phyloP scores from a whole-genome alignment of 2,888 invertebrate species.

The Nomada goodeniana region DNA sequence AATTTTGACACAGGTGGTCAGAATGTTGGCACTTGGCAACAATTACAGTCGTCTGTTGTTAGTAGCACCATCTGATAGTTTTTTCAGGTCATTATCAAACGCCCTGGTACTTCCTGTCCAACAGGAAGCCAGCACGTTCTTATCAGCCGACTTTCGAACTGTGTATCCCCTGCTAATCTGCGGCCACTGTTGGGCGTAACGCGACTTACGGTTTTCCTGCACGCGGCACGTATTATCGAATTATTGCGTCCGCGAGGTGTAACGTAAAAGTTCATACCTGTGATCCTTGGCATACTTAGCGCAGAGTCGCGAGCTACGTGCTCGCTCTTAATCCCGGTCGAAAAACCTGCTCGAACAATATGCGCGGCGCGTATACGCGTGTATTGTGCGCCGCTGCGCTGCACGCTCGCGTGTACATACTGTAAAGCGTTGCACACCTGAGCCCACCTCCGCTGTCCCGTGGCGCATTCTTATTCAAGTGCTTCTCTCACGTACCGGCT shows the following conservation, averaged over 20 bases:
- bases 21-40: no score
- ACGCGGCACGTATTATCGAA: slow-evolving; percentile 39
- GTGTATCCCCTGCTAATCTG: slow-evolving; percentile 3
- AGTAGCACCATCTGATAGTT: no score
- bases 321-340: slow-evolving; percentile 61
- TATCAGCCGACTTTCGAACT: slow-evolving; percentile 8
- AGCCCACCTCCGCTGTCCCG: neutral
- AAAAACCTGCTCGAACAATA: slow-evolving; percentile 62
- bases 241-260: slow-evolving; percentile 49
- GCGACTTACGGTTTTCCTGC: slow-evolving; percentile 42
- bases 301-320: slow-evolving; percentile 46
- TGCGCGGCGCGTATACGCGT: slow-evolving; percentile 40
- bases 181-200: slow-evolving; percentile 12
- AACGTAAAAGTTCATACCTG: slow-evolving; percentile 59
- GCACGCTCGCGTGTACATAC: slow-evolving; percentile 1
- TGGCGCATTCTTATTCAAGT: slow-evolving; percentile 55
- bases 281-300: slow-evolving; percentile 65
- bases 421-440: slow-evolving; percentile 44
- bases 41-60: no score
- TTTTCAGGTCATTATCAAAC: no score
- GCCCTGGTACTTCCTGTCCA: neutral
- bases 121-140: neutral
- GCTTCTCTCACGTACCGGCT: slow-evolving; percentile 61
- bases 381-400: slow-evolving; percentile 2
- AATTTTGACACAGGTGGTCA: no score